Base-by-base conservation (phyloP, 2,888 invertebrate genomes). In the Diplolepis rosae region DNA sequence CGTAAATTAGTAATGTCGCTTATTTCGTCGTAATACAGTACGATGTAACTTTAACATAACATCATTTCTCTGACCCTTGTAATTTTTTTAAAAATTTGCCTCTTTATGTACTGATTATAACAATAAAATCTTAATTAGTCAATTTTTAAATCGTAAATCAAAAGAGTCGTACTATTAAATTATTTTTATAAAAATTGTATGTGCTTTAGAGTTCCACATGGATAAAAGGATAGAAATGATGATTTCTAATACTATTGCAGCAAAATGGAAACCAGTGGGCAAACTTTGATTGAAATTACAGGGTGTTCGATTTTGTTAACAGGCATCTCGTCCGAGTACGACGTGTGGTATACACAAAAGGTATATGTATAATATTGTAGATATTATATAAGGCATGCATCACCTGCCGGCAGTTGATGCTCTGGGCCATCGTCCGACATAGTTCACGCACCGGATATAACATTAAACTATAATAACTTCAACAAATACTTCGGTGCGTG, bases 301-400 rank as follows among this genome's bases (percentile, higher is more conserved):
- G 35, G 39, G 61, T 61, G 45, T 61, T 54, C 30, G 32, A 54
- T 30, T 54, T 15, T 32, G 54, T 15, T 51, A 67, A 66, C 54
- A 67, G 54, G 22, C 54, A 32, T 70, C 61, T 66, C 66, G 69
- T 72, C 68, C 73, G 66, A 68, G 69, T 74, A 69, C 66, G 45
- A 74, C 75, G 70, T 74, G 68, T 70, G 50, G 69, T 71, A 69
- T 76, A 77, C 71, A 71, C 76, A 74, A 76, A 74, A 70, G 78
- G 71, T 75, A 75, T 76, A 45, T 45, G 72, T 80, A 75, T 73
- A 78, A 78, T 78, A 80, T 82, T 81, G 80, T 78, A 82, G 77
- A 81, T 78, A 76, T 75, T 80, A 82, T 84, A 83, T 85, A 85
- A 85, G 85, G 85, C 85, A 85, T 85, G 84, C 83, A 83, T 84